Evolutionary conservation across 2,797 vertebrate genomes (phyloP).

Genomic region (Lepilemur ruficaudatus): DNA sequence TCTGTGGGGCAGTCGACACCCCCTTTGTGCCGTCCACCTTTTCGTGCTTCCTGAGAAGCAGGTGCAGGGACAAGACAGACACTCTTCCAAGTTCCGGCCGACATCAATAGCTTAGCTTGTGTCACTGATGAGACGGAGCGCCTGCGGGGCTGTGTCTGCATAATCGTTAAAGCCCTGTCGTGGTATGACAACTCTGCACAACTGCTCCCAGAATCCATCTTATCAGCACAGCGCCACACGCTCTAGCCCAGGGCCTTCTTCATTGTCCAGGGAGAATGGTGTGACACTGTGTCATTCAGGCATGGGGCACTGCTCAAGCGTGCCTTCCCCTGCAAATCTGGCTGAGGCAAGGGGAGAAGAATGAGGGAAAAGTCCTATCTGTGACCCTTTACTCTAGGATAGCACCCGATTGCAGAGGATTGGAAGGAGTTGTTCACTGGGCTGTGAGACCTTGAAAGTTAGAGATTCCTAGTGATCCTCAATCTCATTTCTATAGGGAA

Average conservation of each 20-base stretch:
- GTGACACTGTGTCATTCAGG: background rate
- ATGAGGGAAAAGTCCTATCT: background rate
- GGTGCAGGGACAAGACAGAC: background rate
- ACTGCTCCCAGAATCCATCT: background rate
- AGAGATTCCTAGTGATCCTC: background rate
- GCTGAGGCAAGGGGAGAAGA: background rate
- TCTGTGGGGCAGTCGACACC: background rate
- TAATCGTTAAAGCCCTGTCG: background rate
- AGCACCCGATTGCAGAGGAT: background rate
- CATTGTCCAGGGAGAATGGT: background rate
- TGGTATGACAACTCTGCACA: background rate
- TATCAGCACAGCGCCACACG: rapidly evolving
- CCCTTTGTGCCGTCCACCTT: background rate
- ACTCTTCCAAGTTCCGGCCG: background rate
- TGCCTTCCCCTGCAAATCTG: background rate
- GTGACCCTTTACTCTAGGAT: background rate
- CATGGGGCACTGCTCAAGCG: background rate
- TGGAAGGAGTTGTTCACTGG: background rate
- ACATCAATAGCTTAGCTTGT: background rate
- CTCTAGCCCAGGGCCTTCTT: background rate
- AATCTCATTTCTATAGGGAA: background rate
- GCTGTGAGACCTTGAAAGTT: background rate
- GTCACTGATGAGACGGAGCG: background rate
- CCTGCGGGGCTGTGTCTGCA: background rate
- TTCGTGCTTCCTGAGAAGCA: background rate